Evolutionary conservation across 2,888 invertebrate species (phyloP), one percentile per base, ranked within the genome.

Genomic region (Nephrocerus scutellatus): DNA sequence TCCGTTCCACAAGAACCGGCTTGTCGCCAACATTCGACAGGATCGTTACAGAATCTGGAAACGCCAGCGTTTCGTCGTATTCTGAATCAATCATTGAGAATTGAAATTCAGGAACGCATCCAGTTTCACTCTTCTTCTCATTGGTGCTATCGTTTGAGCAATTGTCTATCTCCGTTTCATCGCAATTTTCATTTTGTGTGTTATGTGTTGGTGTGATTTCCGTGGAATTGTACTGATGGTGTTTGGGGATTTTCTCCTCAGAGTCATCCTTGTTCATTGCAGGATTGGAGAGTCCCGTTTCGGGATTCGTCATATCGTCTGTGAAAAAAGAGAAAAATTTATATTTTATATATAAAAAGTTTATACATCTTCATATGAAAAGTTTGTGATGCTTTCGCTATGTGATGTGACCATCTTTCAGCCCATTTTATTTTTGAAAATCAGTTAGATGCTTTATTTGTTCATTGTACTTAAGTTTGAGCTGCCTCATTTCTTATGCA

Each of bases 31-130:
- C 69, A 26, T 71, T 63, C 18, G 80, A 77, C 24, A 80, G 71
- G 30, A 82, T 75, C 12, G 80, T 81, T 28, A 84, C 71, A 6
- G 82, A 82, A 57, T 84, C 83, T 2, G 85, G 85, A 50, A 87
- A 79, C 25, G 77, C 83, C 21, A 87, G 71, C 52, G 80, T 79
- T 62, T 87, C 86, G 62, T 88, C 88, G 54, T 79, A 88, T 54
- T 88, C 88, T 0, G 81, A 81, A 56, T 86, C 84, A 0, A 73
- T 49, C 15, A 62, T 69, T 21, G 70, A 74, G 49, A 75, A 56
- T 41, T 76, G 74, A 52, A 75, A 76, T 51, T 74, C 63, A 23
- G 70, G 67, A 52, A 75, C 67, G 39, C 75, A 60, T 31, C 72
- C 70, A 26, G 51, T 52, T 5, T 36, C 37, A 7, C 31, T 33